Evolutionary conservation across 1,140 invertebrate species (phyloP).

Genomic region (Heliconius hermathena): DNA sequence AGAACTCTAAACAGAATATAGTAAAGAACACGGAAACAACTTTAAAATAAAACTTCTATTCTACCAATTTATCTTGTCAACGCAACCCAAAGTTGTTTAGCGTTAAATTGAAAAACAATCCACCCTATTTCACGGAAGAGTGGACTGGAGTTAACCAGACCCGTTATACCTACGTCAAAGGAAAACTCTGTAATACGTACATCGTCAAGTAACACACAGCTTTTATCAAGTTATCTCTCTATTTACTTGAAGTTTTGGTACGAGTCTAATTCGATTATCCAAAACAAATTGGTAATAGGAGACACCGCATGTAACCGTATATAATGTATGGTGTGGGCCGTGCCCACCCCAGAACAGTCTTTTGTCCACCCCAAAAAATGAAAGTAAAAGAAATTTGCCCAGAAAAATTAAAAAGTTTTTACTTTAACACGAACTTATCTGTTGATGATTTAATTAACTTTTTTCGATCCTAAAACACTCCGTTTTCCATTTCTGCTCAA

Average conservation of each 20-base stretch:
- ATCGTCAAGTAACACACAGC: conserved; percentile 26
- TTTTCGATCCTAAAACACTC: too few species aligned
- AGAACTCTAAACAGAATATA: not conserved
- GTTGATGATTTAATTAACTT: not conserved
- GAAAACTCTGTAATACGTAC: conserved; percentile 30
- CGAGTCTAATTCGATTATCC: conserved; percentile 28
- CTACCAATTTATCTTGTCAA: conserved; percentile 47
- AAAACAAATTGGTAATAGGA: not conserved
- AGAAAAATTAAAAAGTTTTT: too few species aligned
- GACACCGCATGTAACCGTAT: not conserved
- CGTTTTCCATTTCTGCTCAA: too few species aligned
- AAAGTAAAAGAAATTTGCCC: too few species aligned
- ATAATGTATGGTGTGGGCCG: too few species aligned
- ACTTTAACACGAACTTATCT: too few species aligned
- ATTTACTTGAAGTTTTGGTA: conserved; percentile 37
- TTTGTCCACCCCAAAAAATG: too few species aligned
- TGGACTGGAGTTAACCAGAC: conserved; percentile 42
- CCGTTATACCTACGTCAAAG: conserved; percentile 45
- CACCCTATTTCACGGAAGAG: conserved; percentile 49
- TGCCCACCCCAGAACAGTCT: too few species aligned
- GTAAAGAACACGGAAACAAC: conserved; percentile 4
- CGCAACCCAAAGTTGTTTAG: conserved; percentile 37
- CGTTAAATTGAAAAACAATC: conserved; percentile 56
- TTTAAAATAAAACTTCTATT: conserved; percentile 25
- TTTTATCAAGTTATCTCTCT: conserved; percentile 37